These are phyloP conservation scores for Corythoichthys haematopterus DNA, from an alignment of 2,113 vertebrate genomes.

Conservation along the genomic window DNA sequence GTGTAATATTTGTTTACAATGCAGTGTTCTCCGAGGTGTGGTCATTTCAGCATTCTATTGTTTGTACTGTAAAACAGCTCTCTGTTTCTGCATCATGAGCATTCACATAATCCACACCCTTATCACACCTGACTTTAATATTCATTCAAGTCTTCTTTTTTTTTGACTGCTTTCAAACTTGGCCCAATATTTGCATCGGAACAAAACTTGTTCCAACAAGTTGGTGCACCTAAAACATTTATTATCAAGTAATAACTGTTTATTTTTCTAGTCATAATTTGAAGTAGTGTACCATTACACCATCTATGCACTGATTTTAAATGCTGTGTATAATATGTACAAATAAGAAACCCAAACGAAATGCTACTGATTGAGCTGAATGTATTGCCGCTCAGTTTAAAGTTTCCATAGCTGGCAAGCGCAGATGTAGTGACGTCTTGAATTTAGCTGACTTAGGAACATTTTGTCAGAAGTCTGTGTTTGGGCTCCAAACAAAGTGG, in stretches of 20 bases:
- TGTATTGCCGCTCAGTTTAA: background rate
- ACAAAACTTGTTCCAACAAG: no score
- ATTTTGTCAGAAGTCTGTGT: conserved; percentile 30
- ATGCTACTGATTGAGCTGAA: background rate
- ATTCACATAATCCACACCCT: conserved; percentile 4
- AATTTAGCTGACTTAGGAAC: conserved; percentile 11
- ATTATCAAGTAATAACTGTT: background rate
- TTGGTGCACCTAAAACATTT: background rate
- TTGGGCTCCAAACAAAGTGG: conserved; percentile 53
- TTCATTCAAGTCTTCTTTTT: background rate
- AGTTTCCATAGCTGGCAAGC: conserved; percentile 5
- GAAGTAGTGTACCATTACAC: background rate
- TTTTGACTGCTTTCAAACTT: no score
- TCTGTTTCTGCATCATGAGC: conserved; percentile 8
- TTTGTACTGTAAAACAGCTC: background rate
- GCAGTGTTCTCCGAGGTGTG: conserved; percentile 7
- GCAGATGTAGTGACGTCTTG: conserved; percentile 5
- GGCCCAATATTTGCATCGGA: no score
- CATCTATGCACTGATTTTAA: background rate
- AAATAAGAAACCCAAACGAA: background rate
- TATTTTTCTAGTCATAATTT: background rate
- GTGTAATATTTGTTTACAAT: conserved; percentile 14
- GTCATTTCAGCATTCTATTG: conserved; percentile 19
- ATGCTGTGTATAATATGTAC: background rate
- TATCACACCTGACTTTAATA: background rate